A percentile compares a stretch with the other conserved stretches of the same genome.
phyloP scores from a whole-genome alignment of 2,113 vertebrate species.

The Hyla sarda region DNA sequence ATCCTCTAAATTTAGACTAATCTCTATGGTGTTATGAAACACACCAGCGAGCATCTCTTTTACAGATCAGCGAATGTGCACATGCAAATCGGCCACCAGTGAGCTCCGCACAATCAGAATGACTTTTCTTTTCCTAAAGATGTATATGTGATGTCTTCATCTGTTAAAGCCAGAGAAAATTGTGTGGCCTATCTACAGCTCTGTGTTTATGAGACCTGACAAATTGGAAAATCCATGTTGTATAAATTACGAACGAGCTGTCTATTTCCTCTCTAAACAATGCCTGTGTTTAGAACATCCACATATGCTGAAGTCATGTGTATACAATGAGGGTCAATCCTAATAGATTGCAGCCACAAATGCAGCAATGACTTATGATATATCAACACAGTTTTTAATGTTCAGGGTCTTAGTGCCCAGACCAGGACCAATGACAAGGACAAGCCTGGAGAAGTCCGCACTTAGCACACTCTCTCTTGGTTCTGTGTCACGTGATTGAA shows the following conservation, averaged over 20 bases:
- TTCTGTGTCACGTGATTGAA: too few species aligned
- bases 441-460: too few species aligned
- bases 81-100: constrained; percentile 50
- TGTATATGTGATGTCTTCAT: constrained; percentile 43
- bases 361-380: background rate
- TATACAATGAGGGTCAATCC: background rate
- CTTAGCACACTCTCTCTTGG: too few species aligned
- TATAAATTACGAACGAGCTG: background rate
- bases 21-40: constrained; percentile 58
- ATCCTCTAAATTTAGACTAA: constrained; percentile 53
- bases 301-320: background rate
- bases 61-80: constrained; percentile 56
- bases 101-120: constrained; percentile 5
- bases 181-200: background rate
- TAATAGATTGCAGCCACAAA: background rate
- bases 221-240: constrained; percentile 20
- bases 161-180: background rate
- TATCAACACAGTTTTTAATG: too few species aligned
- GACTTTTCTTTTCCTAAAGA: background rate
- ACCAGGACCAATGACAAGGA: too few species aligned
- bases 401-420: too few species aligned
- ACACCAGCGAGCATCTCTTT: constrained; percentile 51
- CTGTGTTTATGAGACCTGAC: constrained; percentile 40
- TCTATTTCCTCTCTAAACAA: constrained; percentile 37
- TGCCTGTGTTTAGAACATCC: constrained; percentile 30